These are phyloP conservation scores for Salmo trutta DNA, from an alignment of 2,797 vertebrate species.

Conservation along the genomic window DNA sequence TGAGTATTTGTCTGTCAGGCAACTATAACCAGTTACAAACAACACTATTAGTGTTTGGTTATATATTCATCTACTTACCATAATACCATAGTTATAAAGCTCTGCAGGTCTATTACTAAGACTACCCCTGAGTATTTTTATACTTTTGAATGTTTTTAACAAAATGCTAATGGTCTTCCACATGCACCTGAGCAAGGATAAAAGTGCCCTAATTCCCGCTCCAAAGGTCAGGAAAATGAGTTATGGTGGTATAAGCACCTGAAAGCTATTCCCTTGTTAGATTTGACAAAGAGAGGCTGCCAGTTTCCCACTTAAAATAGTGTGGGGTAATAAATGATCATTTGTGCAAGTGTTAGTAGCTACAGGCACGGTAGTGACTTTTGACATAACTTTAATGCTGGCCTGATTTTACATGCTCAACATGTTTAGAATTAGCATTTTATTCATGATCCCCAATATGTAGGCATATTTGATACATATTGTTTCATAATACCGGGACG, in stretches of 20 bases:
- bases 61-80: constrained; percentile 39
- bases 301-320: constrained; percentile 82
- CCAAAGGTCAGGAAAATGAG: constrained; percentile 83
- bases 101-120: constrained; percentile 60
- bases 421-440: constrained; percentile 70
- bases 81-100: not conserved
- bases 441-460: constrained; percentile 67
- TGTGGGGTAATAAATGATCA: constrained; percentile 84
- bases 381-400: constrained; percentile 75
- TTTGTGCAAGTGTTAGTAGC: constrained; percentile 75
- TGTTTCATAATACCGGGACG: constrained; percentile 59
- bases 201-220: constrained; percentile 84
- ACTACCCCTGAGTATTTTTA: constrained; percentile 66
- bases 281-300: constrained; percentile 83
- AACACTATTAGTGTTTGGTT: constrained; percentile 51
- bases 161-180: constrained; percentile 80
- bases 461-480: constrained; percentile 62
- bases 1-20: too few species aligned
- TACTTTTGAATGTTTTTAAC: constrained; percentile 66
- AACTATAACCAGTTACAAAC: constrained; percentile 11
- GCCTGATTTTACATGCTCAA: constrained; percentile 74
- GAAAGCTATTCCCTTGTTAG: constrained; percentile 86
- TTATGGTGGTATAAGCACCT: constrained; percentile 80
- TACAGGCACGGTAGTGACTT: constrained; percentile 76
- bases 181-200: constrained; percentile 77